Percentiles rank a stretch among this genome's conserved stretches.
Conservation (phyloP, 2,113 vertebrate species). For the Sylvilagus bachmani region DNA sequence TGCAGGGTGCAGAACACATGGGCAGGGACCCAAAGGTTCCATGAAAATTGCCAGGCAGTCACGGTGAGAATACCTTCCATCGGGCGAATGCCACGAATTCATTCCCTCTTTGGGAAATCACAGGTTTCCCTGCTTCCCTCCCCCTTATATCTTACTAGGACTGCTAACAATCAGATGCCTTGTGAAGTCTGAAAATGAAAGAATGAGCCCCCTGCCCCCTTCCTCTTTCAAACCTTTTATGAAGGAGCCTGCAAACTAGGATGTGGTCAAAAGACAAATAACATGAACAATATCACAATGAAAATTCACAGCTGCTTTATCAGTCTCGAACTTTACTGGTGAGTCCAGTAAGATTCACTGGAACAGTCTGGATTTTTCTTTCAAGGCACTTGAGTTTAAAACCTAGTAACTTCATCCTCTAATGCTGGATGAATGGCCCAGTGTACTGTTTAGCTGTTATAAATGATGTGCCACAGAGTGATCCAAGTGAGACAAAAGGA, state of each 20-base stretch:
- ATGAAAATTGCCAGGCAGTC: neutral
- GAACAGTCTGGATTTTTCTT: neutral
- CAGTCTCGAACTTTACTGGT: neutral
- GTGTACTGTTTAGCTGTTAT: neutral
- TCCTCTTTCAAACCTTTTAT: neutral
- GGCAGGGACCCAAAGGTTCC: neutral
- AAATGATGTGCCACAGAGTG: conserved; percentile 25
- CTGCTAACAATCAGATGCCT: neutral
- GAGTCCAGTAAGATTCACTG: neutral
- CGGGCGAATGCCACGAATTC: neutral
- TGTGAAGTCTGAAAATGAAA: neutral
- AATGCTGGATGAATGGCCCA: neutral
- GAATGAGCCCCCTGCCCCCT: neutral
- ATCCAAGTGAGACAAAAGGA: neutral
- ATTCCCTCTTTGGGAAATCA: neutral
- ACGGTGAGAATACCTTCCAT: neutral
- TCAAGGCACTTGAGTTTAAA: conserved; percentile 20
- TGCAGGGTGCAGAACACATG: fast-evolving
- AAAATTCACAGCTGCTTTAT: neutral
- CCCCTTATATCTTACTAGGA: neutral
- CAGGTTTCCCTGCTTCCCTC: neutral
- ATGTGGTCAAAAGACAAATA: neutral
- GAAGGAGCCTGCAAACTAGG: neutral
- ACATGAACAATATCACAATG: neutral
- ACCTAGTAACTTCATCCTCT: neutral